Evolutionary conservation across 2,888 invertebrate species (phyloP).

Genomic region (Fabriciana adippe): DNA sequence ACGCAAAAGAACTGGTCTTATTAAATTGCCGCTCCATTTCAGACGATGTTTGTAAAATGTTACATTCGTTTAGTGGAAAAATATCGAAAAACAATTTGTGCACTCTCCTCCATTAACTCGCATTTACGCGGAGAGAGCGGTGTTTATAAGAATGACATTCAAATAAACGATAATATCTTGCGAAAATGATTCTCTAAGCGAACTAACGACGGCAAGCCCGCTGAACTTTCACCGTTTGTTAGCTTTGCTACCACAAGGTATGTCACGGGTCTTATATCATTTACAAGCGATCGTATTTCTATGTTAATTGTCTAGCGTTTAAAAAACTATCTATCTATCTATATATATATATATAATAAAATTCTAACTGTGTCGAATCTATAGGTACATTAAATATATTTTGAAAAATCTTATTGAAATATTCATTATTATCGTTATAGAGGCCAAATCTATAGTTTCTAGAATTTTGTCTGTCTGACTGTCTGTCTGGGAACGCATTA

Average conservation of each 20-base stretch:
- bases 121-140: constrained; percentile 10
- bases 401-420: too few species aligned
- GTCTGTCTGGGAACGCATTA: too few species aligned
- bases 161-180: constrained; percentile 46
- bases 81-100: constrained; percentile 42
- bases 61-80: constrained; percentile 44
- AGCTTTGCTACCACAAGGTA: constrained; percentile 60
- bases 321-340: too few species aligned
- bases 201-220: constrained; percentile 24
- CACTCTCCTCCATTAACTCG: constrained; percentile 14
- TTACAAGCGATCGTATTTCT: constrained; percentile 38
- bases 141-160: constrained; percentile 47
- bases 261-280: constrained; percentile 48
- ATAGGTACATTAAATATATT: too few species aligned
- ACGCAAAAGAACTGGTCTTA: constrained; percentile 64
- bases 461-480: too few species aligned
- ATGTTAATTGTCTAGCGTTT: neutral
- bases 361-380: too few species aligned
- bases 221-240: constrained; percentile 77
- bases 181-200: constrained; percentile 44
- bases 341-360: too few species aligned
- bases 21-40: constrained; percentile 71
- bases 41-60: constrained; percentile 44
- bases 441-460: too few species aligned
- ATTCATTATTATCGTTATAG: too few species aligned